phyloP scores from a whole-genome alignment of 1,140 invertebrate species.

The Nautilus pompilius region DNA sequence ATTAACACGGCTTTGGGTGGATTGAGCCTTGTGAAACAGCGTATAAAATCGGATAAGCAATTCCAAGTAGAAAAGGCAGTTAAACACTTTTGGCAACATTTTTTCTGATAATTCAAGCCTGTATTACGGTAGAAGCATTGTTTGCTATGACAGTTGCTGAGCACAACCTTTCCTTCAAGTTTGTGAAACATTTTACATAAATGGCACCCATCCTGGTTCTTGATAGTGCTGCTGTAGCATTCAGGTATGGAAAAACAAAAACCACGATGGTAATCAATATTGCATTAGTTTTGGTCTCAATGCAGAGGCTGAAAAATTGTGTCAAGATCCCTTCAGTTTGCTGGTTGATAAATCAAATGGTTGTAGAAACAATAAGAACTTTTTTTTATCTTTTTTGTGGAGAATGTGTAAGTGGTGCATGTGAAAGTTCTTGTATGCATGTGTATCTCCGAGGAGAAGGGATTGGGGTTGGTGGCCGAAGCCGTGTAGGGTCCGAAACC shows the following conservation, averaged over 20 bases:
- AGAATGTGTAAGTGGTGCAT: no score
- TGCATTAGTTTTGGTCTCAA: background rate
- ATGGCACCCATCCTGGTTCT: conserved; percentile 11
- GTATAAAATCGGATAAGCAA: no score
- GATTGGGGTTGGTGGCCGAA: no score
- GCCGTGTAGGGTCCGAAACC: no score
- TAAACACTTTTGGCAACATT: no score
- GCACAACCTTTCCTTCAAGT: conserved; percentile 11
- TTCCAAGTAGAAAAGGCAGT: no score
- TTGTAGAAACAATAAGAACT: background rate
- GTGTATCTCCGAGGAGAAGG: no score
- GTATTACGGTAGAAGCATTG: conserved; percentile 4
- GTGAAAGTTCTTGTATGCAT: no score
- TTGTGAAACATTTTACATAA: conserved; percentile 15
- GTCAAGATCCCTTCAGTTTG: conserved; percentile 2
- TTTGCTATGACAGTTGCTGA: conserved; percentile 10
- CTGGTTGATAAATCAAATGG: conserved; percentile 11
- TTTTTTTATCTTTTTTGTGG: no score
- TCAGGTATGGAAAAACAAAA: conserved; percentile 11
- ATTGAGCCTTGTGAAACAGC: no score
- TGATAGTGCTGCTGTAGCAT: conserved; percentile 12
- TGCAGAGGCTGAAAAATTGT: conserved; percentile 3
- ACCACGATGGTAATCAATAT: conserved; percentile 13
- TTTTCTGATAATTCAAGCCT: no score
- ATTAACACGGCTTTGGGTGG: no score